Base-by-base conservation (phyloP, 92 coral and sea anemone genomes). In the Actinernus sp. region DNA sequence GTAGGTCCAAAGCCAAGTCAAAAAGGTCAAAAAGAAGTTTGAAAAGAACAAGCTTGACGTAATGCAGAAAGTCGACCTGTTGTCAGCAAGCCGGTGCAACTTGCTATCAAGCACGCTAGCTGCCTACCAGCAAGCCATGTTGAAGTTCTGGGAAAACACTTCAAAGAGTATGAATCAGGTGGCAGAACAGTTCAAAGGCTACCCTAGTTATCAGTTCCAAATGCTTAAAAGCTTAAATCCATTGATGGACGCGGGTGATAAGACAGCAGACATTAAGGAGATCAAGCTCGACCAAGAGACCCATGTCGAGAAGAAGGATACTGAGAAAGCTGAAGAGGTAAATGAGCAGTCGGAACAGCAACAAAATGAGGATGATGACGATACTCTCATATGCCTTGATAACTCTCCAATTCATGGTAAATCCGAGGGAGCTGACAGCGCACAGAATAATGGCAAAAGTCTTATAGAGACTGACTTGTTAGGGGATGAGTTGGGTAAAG, bases 61-160 rank as follows among this genome's bases (percentile, higher is more conserved):
- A 40, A 82, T 94, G 88, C 98, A 94, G 61, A 94, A 94, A 78
- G 96, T 94, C 4, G 98, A 94, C 61, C 78, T 94, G 6, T 74
- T 94, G 7, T 94, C 98, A 10, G 98, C 98, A 10, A 94, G 98
- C 54, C 96, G 98, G 24, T 94, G 98, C 36, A 94, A 94, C 56
- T 78, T 94, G 13, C 82, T 94, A 34, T 94, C 98, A 7, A 92
- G 97, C 50, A 94, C 98, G 7, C 82, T 94, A 21, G 98, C 97
- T 26, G 94, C 98, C 32, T 94, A 94, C 63, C 98, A 94, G 60
- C 98, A 94, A 28, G 93, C 95, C n/a, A 53, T 91, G 74, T 83
- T 94, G 50, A 94, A 94, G 59, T 94, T 94, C 80, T 94, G 98
- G 98, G 98, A 94, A 62, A 94, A 94, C 70, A 91, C 98, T n/a